These are phyloP conservation scores for Agelaius tricolor DNA, from an alignment of 2,113 vertebrate species.

Conservation along the genomic window DNA sequence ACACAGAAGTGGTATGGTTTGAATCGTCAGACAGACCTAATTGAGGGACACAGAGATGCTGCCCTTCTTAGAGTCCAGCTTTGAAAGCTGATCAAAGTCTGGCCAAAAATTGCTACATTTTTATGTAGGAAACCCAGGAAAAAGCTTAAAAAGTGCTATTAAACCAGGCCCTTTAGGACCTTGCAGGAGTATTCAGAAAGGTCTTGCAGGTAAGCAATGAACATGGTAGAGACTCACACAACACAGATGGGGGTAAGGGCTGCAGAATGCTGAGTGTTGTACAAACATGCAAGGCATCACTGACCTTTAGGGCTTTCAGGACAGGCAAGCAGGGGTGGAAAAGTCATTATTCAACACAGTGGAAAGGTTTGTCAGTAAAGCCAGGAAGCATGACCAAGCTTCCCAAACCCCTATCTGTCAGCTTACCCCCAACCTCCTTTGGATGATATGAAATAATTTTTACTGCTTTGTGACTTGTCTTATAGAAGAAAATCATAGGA, in stretches of 20 bases:
- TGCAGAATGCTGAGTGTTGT: neutral
- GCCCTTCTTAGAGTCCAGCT: neutral
- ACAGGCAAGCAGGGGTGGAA: neutral
- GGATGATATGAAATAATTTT: neutral
- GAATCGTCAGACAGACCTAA: neutral
- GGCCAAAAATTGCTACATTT: neutral
- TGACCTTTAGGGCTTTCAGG: neutral
- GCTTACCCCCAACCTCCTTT: neutral
- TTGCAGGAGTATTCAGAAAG: neutral
- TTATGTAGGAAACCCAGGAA: neutral
- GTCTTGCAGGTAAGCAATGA: neutral
- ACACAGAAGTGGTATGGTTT: neutral
- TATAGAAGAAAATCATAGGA: neutral
- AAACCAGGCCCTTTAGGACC: neutral
- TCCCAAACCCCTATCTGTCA: neutral
- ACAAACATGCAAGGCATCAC: neutral
- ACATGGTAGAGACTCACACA: neutral
- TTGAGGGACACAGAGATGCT: neutral
- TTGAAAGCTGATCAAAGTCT: neutral
- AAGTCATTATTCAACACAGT: neutral
- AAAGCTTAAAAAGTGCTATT: neutral
- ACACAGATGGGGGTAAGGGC: neutral
- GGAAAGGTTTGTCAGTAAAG: neutral
- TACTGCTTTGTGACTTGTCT: neutral
- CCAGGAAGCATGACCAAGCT: neutral